Conservation (phyloP, 1,140 invertebrate species). For the Heliconius melpomene region DNA sequence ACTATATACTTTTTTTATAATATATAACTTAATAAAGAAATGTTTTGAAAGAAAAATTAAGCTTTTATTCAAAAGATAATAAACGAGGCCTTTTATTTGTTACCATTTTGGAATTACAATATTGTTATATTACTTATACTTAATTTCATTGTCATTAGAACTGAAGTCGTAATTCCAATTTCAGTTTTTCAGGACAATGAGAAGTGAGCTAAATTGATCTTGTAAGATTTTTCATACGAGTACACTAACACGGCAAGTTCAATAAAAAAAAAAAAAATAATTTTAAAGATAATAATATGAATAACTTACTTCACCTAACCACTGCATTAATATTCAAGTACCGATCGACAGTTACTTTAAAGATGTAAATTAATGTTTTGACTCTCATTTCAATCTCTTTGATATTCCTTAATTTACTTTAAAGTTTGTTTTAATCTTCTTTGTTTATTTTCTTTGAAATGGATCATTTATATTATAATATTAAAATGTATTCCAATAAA, state of each 20-base stretch:
- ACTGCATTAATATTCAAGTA: conserved; percentile 7
- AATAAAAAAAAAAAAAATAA: no score
- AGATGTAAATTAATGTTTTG: not conserved
- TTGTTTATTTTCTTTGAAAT: not conserved
- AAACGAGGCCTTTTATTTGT: no score
- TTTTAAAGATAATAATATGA: no score
- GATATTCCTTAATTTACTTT: conserved; percentile 4
- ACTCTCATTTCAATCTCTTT: conserved; percentile 4
- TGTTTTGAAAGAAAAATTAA: not conserved
- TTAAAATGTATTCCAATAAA: not conserved
- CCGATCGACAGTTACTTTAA: not conserved
- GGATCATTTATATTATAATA: not conserved
- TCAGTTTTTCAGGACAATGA: not conserved
- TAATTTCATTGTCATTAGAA: no score
- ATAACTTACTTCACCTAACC: not conserved
- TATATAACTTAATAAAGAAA: not conserved
- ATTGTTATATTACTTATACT: no score
- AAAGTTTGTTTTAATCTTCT: conserved; percentile 4
- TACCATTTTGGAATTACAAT: no score
- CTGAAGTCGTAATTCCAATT: not conserved
- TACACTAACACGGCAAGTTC: no score
- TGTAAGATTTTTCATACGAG: no score
- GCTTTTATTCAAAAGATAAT: no score
- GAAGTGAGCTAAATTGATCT: not conserved
- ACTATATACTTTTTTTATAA: not conserved